Evolutionary conservation across 2,888 invertebrate species (phyloP), one percentile per base, ranked within the genome.

Genomic region (Polia nebulosa): DNA sequence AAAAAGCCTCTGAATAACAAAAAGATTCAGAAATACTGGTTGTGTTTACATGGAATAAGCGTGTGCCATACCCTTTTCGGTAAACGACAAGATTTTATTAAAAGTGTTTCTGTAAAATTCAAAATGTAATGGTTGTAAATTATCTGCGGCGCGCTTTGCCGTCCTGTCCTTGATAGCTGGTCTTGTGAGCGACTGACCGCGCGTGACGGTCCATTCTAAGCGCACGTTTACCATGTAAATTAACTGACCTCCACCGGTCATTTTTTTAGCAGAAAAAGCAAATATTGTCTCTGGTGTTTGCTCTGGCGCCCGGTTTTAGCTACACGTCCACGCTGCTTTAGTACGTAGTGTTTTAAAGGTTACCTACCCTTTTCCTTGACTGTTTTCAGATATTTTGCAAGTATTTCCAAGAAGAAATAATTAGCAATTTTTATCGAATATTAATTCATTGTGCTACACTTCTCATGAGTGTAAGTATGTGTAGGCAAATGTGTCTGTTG

Each of bases 131-230:
- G 72, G 76, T 65, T 51, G 57, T 83, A 78, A 72, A 72, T 81
- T 70, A 76, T 81, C 63, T 67, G 52, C 52, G 53, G 44, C 51
- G 59, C 51, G 51, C 29, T 59, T 51, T 61, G 11, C 53, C 73
- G 51, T 60, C 76, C 82, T 74, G 74, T 80, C 83, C 83, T 84
- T 84, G 78, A 82, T 80, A 82, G 74, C 87, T 81, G 86, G 88
- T 91, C 91, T 91, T 92, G 87, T 87, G 88, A 86, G 86, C 85
- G 88, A 88, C 80, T 86, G 87, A 82, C 83, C 92, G 95, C 90
- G 89, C 96, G 96, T 96, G 96, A 90, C 95, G 89, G 83, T 88
- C 91, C 96, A 96, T 96, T 92, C 94, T 95, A 95, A 96, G 91
- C 93, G 92, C 88, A 86, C 91, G 92, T 94, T 96, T 95, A 93